These are phyloP conservation scores for Malachius bipustulatus DNA, from an alignment of 2,888 invertebrate species.

Conservation along the genomic window DNA sequence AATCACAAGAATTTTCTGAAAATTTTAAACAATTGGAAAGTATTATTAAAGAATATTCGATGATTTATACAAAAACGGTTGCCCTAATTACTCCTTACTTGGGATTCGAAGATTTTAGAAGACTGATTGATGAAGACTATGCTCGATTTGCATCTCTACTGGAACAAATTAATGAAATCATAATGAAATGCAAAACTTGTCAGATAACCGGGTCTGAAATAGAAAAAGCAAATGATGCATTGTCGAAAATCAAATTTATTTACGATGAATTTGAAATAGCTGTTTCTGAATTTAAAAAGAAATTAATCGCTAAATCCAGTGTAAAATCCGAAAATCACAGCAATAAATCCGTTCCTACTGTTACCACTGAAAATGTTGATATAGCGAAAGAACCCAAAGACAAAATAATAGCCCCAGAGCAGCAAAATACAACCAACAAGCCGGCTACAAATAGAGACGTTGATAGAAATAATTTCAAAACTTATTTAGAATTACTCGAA, in stretches of 20 bases:
- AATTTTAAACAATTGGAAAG: conserved; percentile 43
- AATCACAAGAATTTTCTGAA: conserved; percentile 21
- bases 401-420: no score
- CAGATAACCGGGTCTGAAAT: no score
- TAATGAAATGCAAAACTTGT: no score
- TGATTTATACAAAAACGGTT: conserved; percentile 44
- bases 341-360: no score
- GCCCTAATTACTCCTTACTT: conserved; percentile 31
- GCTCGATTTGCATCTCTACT: conserved; percentile 1
- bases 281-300: no score
- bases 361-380: neutral
- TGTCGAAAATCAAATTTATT: no score
- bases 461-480: conserved; percentile 40
- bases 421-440: conserved; percentile 21
- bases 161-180: conserved; percentile 6
- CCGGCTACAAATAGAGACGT: conserved; percentile 36
- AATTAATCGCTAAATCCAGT: no score
- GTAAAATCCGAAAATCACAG: no score
- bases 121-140: conserved; percentile 32
- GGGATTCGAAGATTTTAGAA: conserved; percentile 20
- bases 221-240: no score
- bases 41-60: conserved; percentile 45
- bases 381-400: no score
- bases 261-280: no score
- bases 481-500: conserved; percentile 45